Evolutionary conservation across 2,888 invertebrate genomes (phyloP), one percentile per base, ranked within the genome.

Genomic region (Syrphus vitripennis): DNA sequence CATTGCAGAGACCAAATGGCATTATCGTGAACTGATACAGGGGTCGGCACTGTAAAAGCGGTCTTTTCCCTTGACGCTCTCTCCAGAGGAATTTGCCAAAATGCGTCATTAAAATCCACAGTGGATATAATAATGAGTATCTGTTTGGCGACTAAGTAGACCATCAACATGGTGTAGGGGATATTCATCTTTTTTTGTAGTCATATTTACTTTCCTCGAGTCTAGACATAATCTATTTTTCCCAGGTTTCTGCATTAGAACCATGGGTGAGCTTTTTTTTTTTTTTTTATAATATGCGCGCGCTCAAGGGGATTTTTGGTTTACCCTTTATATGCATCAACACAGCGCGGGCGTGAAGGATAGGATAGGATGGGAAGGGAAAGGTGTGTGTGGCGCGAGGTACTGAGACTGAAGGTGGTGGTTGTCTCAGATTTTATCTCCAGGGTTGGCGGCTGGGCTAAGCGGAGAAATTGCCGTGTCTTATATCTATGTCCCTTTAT

Each of bases 211-310:
- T 53, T 88, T 87, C 6, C 89, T 31, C 24, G 88, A 89, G 48
- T 90, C 89, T 2, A 90, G 82, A 42, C 89, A 89, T 19, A 89
- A 88, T 1, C 89, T 61, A n/a, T 80, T 88, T 7, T 65, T 83
- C 0, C 88, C 88, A 16, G 86, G 75, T 61, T 89, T 89, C 12
- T 67, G 65, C 0, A 89, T 88, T 74, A 89, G 72, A 0, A 89
- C 87, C 0, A 89, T 86, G 1, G 90, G 89, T 2, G 88, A 89
- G 5, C 88, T n/a, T n/a, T n/a, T n/a, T n/a, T n/a, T n/a, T n/a
- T n/a, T n/a, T n/a, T n/a, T n/a, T n/a, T n/a, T n/a, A n/a, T n/a
- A n/a, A n/a, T n/a, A n/a, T n/a, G n/a, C n/a, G n/a, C n/a, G n/a
- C n/a, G n/a, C n/a, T n/a, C n/a, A n/a, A n/a, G n/a, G n/a, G n/a